Conservation (phyloP, 2,113 vertebrate genomes). For the Heptranchias perlo region DNA sequence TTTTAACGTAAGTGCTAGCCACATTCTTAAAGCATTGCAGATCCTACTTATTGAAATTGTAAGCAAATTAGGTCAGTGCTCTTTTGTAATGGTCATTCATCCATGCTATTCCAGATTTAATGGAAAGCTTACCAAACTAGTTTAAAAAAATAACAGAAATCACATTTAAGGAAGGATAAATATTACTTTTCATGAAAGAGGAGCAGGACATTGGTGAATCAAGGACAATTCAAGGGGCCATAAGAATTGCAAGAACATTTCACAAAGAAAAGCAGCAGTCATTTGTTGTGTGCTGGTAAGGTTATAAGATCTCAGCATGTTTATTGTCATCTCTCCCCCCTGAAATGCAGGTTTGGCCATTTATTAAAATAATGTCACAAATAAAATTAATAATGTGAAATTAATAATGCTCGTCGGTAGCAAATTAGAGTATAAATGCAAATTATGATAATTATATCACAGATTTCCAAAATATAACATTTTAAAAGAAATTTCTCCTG, state of each 20-base stretch:
- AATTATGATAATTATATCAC: not conserved
- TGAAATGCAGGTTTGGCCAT: not conserved
- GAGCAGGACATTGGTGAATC: not conserved
- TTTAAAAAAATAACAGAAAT: not conserved
- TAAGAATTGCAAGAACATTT: too few species aligned
- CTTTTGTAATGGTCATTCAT: not conserved
- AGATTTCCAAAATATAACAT: not conserved
- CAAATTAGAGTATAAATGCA: not conserved
- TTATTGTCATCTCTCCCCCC: not conserved
- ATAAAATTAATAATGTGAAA: not conserved
- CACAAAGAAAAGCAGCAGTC: not conserved
- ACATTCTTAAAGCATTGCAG: not conserved
- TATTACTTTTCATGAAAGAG: not conserved
- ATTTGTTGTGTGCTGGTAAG: not conserved
- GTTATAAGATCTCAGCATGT: not conserved
- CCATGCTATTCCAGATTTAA: not conserved
- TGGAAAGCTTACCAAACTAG: not conserved
- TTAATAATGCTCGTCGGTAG: not conserved
- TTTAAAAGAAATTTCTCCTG: not conserved
- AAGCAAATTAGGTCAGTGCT: not conserved
- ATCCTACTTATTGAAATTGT: not conserved
- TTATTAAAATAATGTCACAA: not conserved
- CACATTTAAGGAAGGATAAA: not conserved
- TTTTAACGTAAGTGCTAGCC: not conserved
- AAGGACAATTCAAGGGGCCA: not conserved